Evolutionary conservation across 1,140 invertebrate species (phyloP), one percentile per base, ranked within the genome.

Genomic region (Hyles euphorbiae): DNA sequence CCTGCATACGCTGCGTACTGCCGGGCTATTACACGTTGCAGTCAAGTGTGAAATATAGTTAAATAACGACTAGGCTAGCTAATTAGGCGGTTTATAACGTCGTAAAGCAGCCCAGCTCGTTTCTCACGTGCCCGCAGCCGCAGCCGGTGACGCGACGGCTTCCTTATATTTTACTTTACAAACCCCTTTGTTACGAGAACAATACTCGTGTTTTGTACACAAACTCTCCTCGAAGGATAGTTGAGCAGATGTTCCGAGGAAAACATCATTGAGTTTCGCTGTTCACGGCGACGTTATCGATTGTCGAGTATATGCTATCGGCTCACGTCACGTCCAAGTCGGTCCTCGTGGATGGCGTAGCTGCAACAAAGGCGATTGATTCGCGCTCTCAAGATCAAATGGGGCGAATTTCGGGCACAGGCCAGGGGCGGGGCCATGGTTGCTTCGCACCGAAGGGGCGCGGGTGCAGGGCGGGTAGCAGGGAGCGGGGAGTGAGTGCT

Each of bases 281-380:
- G 6, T 48, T 48, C 47, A 48, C 1, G 11, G n/a, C 47, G 47
- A 12, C 47, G 9, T 5, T 48, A 48, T 48, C 22, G 52, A 54
- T 22, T 12, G 36, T 54, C 11, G 10, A 34, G 10, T 34, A 34
- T 53, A 2, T 4, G 11, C 34, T 54, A 10, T 44, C n/a, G 8
- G 40, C 40, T 43, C 22, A 44, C 6, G 58, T 52, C 43, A 34
- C 36, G 6, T 59, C 44, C 43, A 55, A 44, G 49, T 45, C 49
- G 50, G 48, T 49, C 54, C 60, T 52, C 47, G 65, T 68, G 72
- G 65, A 67, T 72, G 67, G 64, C 71, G 67, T 74, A 67, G 69
- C 60, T 81, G 76, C 78, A 83, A 82, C 82, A 83, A 81, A 85
- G 78, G 69, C 70, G 70, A 86, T 78, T 82, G 78, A 81, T 76